These are phyloP conservation scores for Carollia perspicillata DNA, from an alignment of 2,113 vertebrate species.

Conservation along the genomic window DNA sequence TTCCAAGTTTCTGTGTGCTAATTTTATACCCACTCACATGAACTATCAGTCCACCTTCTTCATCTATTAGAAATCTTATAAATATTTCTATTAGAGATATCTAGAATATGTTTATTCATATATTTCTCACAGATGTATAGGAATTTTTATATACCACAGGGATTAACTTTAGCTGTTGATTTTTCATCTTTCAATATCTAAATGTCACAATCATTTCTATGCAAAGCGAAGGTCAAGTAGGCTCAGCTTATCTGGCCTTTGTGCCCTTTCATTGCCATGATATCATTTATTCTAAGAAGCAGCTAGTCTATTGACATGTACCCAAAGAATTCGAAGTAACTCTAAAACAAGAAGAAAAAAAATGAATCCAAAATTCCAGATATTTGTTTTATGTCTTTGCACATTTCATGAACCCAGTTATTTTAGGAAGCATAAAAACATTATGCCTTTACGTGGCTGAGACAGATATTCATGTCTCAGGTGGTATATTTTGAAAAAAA, in stretches of 20 bases:
- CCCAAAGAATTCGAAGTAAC: not conserved
- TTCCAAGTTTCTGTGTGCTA: not conserved
- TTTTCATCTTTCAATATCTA: conserved; percentile 11
- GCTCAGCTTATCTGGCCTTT: not conserved
- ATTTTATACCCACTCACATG: not conserved
- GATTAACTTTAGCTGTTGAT: not conserved
- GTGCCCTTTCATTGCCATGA: not conserved
- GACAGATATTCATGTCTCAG: not conserved
- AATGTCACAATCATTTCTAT: not conserved
- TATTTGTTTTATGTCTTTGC: not conserved
- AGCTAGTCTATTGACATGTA: not conserved
- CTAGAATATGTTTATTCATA: not conserved
- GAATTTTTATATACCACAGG: not conserved
- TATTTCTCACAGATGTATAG: not conserved
- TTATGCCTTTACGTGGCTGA: not conserved
- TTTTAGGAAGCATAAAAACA: not conserved
- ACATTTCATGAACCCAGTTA: not conserved
- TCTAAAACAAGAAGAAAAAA: not conserved
- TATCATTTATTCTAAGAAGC: not conserved
- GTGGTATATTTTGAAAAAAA: not conserved
- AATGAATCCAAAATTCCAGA: not conserved
- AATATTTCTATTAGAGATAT: not conserved
- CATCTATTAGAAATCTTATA: not conserved
- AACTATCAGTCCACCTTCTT: not conserved
- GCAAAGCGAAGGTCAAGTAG: not conserved